These are phyloP conservation scores for Antheraea yamamai DNA, from an alignment of 2,888 invertebrate genomes.

Conservation along the genomic window DNA sequence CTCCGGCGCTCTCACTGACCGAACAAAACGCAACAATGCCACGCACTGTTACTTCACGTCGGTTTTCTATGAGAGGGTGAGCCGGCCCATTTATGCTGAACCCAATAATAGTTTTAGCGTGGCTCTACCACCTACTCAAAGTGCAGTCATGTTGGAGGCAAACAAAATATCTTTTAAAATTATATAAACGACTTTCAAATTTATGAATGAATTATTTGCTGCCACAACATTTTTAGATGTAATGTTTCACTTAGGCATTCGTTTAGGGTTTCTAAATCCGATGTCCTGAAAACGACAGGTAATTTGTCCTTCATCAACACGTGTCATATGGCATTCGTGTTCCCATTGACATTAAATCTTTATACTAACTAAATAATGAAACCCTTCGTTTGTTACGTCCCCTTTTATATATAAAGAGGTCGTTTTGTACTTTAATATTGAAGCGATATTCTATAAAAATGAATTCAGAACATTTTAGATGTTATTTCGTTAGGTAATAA, in stretches of 20 bases:
- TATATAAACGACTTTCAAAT: background rate
- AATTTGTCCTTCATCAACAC: constrained; percentile 18
- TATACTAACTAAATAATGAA: background rate
- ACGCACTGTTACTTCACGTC: no score
- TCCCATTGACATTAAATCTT: background rate
- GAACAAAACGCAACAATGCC: no score
- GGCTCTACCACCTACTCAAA: background rate
- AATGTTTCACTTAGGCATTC: background rate
- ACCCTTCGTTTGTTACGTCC: background rate
- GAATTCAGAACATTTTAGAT: background rate
- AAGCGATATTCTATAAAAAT: background rate
- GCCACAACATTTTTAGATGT: background rate
- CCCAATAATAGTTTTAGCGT: no score
- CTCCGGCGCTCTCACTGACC: no score
- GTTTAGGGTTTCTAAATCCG: background rate
- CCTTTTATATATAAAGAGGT: background rate
- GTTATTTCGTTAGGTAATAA: background rate
- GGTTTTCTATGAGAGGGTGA: no score
- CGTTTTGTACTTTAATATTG: background rate
- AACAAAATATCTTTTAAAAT: background rate
- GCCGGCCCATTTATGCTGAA: no score
- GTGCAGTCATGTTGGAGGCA: background rate
- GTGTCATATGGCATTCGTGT: background rate
- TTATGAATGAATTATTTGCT: background rate
- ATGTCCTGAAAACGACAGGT: constrained; percentile 17